Evolutionary conservation across 2,797 vertebrate species (phyloP).

Genomic region (Sciurus carolinensis): DNA sequence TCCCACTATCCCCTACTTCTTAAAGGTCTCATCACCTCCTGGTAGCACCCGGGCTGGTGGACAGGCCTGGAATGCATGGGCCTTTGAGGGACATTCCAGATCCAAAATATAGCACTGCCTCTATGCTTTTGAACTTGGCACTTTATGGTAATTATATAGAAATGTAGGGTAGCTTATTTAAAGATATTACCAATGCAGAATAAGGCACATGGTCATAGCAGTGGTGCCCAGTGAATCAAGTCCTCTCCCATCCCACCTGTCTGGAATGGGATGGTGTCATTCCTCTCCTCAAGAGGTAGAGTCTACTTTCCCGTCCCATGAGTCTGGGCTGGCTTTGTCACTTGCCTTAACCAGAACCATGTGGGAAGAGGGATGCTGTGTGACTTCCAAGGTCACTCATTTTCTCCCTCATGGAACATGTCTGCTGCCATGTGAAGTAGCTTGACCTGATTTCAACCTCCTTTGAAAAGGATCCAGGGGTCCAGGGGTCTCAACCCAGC

Average conservation of each 20-base stretch:
- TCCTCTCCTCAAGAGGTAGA: neutral
- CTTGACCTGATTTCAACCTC: too few species aligned
- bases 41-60: neutral
- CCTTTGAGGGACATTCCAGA: neutral
- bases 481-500: neutral
- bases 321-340: neutral
- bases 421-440: neutral
- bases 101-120: neutral
- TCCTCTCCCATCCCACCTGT: neutral
- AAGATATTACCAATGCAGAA: neutral
- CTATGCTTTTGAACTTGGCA: conserved; percentile 6
- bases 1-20: neutral
- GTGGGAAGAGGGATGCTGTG: neutral
- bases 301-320: neutral
- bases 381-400: neutral
- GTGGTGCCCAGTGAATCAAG: neutral
- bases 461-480: neutral
- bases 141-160: neutral
- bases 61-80: neutral
- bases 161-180: neutral
- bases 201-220: neutral
- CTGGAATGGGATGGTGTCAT: neutral
- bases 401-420: neutral
- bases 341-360: neutral
- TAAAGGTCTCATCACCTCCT: neutral